Percentiles rank a stretch among this genome's conserved stretches.
These are phyloP conservation scores for Colossoma macropomum DNA, from an alignment of 2,113 vertebrate species.

Conservation along the genomic window DNA sequence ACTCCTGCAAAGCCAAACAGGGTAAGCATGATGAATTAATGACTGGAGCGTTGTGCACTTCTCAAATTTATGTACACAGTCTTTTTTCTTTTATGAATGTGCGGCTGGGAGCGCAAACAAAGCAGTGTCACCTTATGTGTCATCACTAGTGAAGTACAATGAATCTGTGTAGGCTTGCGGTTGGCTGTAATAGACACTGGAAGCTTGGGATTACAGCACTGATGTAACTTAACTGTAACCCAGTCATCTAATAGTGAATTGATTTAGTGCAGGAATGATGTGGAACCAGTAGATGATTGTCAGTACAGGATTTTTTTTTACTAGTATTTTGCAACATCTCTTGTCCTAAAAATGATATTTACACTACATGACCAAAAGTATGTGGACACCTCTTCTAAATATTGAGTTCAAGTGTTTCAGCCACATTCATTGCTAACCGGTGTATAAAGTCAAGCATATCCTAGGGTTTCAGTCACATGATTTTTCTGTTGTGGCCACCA, in stretches of 20 bases:
- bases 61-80: constrained; percentile 23
- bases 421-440: too few relatives aligned
- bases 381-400: too few relatives aligned
- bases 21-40: constrained; percentile 77
- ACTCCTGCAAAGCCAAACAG: constrained; percentile 91
- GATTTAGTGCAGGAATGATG: neutral
- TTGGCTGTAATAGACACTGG: neutral
- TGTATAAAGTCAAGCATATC: too few relatives aligned
- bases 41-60: neutral
- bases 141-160: neutral
- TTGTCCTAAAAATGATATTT: too few relatives aligned
- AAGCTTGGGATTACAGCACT: neutral
- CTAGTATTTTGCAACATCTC: too few relatives aligned
- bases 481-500: too few relatives aligned
- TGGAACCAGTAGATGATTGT: neutral
- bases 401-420: too few relatives aligned
- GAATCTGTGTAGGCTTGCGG: neutral
- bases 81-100: constrained; percentile 33
- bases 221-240: constrained; percentile 25
- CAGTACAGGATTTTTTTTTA: neutral
- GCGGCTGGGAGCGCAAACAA: constrained; percentile 1
- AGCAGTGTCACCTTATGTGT: constrained; percentile 22
- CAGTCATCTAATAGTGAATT: neutral
- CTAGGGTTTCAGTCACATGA: too few relatives aligned
- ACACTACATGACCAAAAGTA: too few relatives aligned